A percentile compares a stretch with the other conserved stretches of the same genome.
These are phyloP conservation scores for Gambelia wislizenii DNA, from an alignment of 2,797 vertebrate species.

Conservation along the genomic window DNA sequence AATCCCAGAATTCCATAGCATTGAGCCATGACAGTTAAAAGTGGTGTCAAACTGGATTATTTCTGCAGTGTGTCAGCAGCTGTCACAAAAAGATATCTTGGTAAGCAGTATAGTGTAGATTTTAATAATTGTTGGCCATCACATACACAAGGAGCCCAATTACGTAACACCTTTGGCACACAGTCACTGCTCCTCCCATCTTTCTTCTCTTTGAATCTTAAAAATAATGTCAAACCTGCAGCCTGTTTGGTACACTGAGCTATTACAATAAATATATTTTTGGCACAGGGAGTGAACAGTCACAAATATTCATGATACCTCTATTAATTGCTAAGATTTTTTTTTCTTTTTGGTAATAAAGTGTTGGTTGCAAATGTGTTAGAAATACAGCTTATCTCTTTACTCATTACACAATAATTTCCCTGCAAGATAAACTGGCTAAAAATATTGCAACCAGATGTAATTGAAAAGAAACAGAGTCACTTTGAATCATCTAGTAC, in stretches of 20 bases:
- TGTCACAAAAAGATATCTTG: too few species aligned
- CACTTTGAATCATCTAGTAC: slow-evolving; percentile 69
- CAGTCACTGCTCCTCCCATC: neutral
- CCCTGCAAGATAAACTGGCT: slow-evolving; percentile 50
- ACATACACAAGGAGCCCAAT: neutral
- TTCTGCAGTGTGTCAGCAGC: too few species aligned
- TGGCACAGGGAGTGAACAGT: neutral
- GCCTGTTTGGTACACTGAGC: neutral
- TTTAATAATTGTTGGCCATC: slow-evolving; percentile 10
- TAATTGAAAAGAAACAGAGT: slow-evolving; percentile 66
- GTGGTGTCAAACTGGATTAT: too few species aligned
- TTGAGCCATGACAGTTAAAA: too few species aligned
- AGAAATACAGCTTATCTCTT: neutral
- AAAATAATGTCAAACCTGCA: neutral
- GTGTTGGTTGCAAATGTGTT: neutral
- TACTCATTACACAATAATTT: slow-evolving; percentile 49
- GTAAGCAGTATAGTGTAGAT: neutral
- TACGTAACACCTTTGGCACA: neutral
- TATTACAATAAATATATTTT: neutral
- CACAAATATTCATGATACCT: neutral
- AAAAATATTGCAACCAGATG: slow-evolving; percentile 71
- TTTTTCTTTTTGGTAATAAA: neutral
- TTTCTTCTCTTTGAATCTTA: neutral
- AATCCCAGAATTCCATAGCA: too few species aligned
- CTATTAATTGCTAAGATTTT: slow-evolving; percentile 5